phyloP scores from a whole-genome alignment of 2,113 vertebrate genomes.

The Tragelaphus strepsiceros region DNA sequence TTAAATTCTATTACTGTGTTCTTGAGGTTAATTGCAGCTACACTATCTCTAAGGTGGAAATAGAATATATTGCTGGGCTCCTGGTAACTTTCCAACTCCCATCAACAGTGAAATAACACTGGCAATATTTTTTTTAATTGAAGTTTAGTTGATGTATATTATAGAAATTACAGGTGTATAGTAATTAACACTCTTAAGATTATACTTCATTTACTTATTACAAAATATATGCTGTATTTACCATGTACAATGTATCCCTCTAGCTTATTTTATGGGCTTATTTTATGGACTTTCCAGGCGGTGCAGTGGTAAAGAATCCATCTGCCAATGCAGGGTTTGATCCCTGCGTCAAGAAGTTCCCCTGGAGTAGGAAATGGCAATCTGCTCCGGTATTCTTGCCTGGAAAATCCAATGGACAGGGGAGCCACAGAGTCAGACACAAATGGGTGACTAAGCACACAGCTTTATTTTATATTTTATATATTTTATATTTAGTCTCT shows the following conservation, averaged over 20 bases:
- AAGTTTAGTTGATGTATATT: no score
- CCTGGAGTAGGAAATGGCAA: not conserved
- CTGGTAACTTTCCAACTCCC: no score
- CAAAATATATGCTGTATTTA: no score
- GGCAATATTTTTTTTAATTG: no score
- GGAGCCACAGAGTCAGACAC: not conserved
- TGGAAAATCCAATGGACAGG: not conserved
- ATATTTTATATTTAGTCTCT: accelerated
- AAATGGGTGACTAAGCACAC: accelerated
- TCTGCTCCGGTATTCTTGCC: not conserved
- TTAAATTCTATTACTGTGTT: not conserved
- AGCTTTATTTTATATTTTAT: accelerated
- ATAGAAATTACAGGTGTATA: no score
- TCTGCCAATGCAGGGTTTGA: not conserved
- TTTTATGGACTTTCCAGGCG: not conserved
- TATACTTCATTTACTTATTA: no score
- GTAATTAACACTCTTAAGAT: no score
- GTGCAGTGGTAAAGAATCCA: not conserved
- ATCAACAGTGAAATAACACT: no score
- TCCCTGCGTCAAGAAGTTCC: not conserved
- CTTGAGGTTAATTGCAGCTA: not conserved
- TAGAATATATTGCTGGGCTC: not conserved
- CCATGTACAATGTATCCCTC: no score
- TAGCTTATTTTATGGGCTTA: not conserved
- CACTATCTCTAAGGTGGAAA: not conserved